A percentile compares a stretch with the other conserved stretches of the same genome.
Evolutionary conservation across 2,888 invertebrate genomes (phyloP).

Genomic region (Chouioia cunea): DNA sequence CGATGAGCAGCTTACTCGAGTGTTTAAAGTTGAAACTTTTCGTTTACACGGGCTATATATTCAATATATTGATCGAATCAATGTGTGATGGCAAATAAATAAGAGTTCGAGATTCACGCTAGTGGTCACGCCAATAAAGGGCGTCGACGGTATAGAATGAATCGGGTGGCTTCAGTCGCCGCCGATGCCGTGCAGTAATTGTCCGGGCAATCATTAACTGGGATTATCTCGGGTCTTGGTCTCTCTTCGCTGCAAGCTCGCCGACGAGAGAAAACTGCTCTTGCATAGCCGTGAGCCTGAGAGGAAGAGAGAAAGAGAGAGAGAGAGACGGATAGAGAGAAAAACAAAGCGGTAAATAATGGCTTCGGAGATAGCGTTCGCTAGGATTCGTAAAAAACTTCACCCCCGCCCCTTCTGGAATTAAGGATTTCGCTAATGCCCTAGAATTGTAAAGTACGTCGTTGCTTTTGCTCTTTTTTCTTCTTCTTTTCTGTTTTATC

Average conservation of each 20-base stretch:
- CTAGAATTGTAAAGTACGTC: too few species aligned
- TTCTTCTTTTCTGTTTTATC: not conserved
- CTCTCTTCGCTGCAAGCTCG: constrained; percentile 30
- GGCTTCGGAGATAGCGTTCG: constrained; percentile 28
- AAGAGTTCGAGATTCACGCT: constrained; percentile 45
- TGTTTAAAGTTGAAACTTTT: too few species aligned
- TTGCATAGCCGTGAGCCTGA: too few species aligned
- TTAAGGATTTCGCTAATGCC: too few species aligned
- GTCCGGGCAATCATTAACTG: constrained; percentile 62
- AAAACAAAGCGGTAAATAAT: constrained; percentile 47
- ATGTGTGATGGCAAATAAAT: constrained; percentile 41
- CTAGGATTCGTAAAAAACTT: constrained; percentile 19
- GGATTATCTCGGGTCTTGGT: constrained; percentile 59
- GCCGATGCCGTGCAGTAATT: constrained; percentile 55
- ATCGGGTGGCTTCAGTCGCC: constrained; percentile 55
- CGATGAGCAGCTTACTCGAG: too few species aligned
- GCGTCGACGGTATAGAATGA: constrained; percentile 51
- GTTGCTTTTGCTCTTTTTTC: not conserved
- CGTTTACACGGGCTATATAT: too few species aligned
- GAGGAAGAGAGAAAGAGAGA: too few species aligned
- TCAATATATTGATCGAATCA: not conserved
- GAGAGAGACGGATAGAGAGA: too few species aligned
- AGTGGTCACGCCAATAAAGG: constrained; percentile 48
- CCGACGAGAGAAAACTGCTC: constrained; percentile 33
- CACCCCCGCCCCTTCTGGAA: too few species aligned